Base-by-base conservation (phyloP, 2,888 invertebrate genomes). In the Acanthacorydalis orientalis region DNA sequence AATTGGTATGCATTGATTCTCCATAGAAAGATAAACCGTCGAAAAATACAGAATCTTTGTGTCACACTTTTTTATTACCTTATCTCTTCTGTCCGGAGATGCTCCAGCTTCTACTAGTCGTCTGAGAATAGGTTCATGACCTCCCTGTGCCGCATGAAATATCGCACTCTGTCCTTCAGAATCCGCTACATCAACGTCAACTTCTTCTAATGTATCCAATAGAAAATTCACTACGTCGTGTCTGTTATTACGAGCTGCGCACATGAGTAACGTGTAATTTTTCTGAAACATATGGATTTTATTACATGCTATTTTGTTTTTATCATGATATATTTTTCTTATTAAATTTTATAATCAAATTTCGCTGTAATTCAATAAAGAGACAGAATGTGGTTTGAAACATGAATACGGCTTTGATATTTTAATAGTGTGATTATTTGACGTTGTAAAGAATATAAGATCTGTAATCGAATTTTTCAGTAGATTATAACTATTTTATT, bases 131-230 rank as follows among this genome's bases (percentile, higher is more conserved):
- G 72, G 64, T 0, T 75, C 67, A 61, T 86, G 79, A 1, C 87
- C 87, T 32, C 79, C 77, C 43, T 79, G 72, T 1, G 86, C 78
- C 0, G 87, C 86, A 50, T 83, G 74, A 55, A 85, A 83, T 9
- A 89, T 70, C 0, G 86, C 78, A 2, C 83, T 80, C 58, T 81
- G 78, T 1, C 81, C 82, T 31, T 79, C 79, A 50, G 71, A 70
- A 60, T 86, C 86, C 15, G 68, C 65, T 8, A 74, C 74, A 53
- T 77, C 74, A 38, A 77, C 64, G 49, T 68, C 65, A 14, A 72
- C 63, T 49, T 70, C 69, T 53, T 80, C 79, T 35, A 81, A 66
- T 31, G 70, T 72, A 49, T 80, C 78, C 46, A 80, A 69, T 46
- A 86, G 69, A 49, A 77, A 77, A 53, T 75, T 72, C 44, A 80